Evolutionary conservation across 2,888 invertebrate genomes (phyloP), one percentile per base, ranked within the genome.

Genomic region (Cheilosia urbana): DNA sequence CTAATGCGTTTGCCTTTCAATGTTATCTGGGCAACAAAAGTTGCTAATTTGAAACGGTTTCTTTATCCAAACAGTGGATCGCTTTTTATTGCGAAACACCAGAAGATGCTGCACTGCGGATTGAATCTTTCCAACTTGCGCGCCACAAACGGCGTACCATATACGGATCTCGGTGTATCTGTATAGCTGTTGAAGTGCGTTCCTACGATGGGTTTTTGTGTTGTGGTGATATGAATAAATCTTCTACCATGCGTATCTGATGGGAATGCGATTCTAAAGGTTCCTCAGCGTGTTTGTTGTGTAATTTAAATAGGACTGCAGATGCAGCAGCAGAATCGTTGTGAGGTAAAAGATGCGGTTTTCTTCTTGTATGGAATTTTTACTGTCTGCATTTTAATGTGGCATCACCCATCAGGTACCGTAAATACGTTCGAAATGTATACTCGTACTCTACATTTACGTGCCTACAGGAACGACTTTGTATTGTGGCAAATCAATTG

Each of bases 11-110:
- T 76, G 69, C 75, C 40, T 58, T 49, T 60, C 75, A 78, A 57
- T 62, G 72, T 85, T 81, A 85, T 85, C 81, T 81, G 66, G 47
- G 17, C 53, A 19, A 72, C 72, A 49, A 81, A 37, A 81, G 81
- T 85, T 85, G 85, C 85, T 85, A 85, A 85, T 85, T 85, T 85
- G 85, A 85, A 85, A 85, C 85, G 81, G 85, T 77, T 81, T 72
- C 72, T 71, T 81, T 85, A 85, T 85, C 85, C 76, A 81, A 81
- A 85, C 81, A 85, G 76, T 76, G 62, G 62, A 85, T 85, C 85
- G 85, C 71, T 81, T 85, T 85, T 85, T 81, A 75, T 62, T 85
- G 55, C 85, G 73, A 63, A 77, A 79, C 62, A 66, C 34, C 27
- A 53, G 17, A 40, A 81, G 45, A 51, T 60, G 30, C 34, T 21